Percentiles rank a stretch among this genome's conserved stretches.
These are phyloP conservation scores for Catostomus latipinnis DNA, from an alignment of 2,797 vertebrate genomes.

Conservation along the genomic window DNA sequence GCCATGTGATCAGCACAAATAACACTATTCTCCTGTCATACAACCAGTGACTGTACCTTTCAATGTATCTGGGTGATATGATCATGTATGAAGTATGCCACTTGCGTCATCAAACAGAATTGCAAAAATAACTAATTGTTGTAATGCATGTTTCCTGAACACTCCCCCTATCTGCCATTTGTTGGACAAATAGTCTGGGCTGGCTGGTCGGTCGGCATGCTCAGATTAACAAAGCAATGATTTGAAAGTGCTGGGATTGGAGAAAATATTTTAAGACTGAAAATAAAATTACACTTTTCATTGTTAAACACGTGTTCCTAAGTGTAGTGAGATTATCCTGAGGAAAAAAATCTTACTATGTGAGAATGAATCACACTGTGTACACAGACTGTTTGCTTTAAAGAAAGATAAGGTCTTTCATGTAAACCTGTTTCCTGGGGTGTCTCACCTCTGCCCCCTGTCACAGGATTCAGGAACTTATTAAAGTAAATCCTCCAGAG, in stretches of 20 bases:
- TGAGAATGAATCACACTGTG: constrained; percentile 22
- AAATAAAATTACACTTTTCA: too few species aligned
- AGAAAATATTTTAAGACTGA: too few species aligned
- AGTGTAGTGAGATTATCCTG: background rate
- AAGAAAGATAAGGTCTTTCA: constrained; percentile 47
- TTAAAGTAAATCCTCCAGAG: background rate
- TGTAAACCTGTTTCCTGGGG: background rate
- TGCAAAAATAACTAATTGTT: too few species aligned
- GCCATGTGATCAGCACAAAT: background rate
- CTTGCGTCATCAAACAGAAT: too few species aligned
- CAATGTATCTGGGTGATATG: background rate
- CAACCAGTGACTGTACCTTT: background rate
- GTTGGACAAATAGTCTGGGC: too few species aligned
- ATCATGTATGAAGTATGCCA: too few species aligned
- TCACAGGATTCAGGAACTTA: constrained; percentile 26
- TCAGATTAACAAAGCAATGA: too few species aligned
- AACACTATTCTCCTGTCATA: too few species aligned
- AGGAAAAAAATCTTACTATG: background rate
- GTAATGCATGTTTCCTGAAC: too few species aligned
- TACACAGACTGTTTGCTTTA: constrained; percentile 29
- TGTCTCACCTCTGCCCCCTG: constrained; percentile 4
- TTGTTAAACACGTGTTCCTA: background rate
- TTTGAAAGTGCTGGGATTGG: too few species aligned
- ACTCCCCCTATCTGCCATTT: too few species aligned
- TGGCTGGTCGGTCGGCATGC: too few species aligned